Base-by-base conservation (phyloP, 1,140 invertebrate genomes). In the Aethina tumida region DNA sequence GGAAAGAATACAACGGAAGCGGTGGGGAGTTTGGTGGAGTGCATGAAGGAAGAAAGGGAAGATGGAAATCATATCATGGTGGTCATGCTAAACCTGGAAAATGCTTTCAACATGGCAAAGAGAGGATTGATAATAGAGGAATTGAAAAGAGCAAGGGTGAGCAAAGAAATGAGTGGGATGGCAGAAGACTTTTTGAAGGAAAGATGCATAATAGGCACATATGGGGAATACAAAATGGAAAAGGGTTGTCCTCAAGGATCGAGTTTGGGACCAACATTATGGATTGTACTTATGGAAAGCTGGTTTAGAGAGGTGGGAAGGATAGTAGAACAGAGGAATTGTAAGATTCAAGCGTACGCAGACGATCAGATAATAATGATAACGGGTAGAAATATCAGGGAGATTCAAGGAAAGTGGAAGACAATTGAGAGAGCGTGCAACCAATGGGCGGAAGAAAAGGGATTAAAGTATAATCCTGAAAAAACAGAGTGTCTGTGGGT, bases 231-330 rank as follows among this genome's bases (percentile, higher is more conserved):
- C 12, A 10, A 12, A 4, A 30, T 15, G 14, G 28, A 30, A 12
- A 30, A 3, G 7, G 33, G 21, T 2, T 35, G 33, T 10, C 33
- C 21, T 2, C 33, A 22, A 10, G 33, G 21, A 1, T 35, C 33
- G n/a, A 35, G 33, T 35, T 9, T 35, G 33, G 33, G 19, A 3
- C 33, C 33, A 1, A 35, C 19, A 4, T 12, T 35, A 19, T n/a
- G n/a, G n/a, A n/a, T n/a, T n/a, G n/a, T n/a, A n/a, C n/a, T n/a
- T n/a, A n/a, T n/a, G n/a, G n/a, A n/a, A n/a, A n/a, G n/a, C n/a
- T n/a, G n/a, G n/a, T n/a, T n/a, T n/a, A n/a, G n/a, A n/a, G n/a
- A n/a, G n/a, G n/a, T n/a, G n/a, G n/a, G n/a, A n/a, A n/a, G n/a
- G n/a, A n/a, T n/a, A n/a, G n/a, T n/a, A n/a, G n/a, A n/a, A n/a